Evolutionary conservation across 1,140 invertebrate species (phyloP).

Genomic region (Globodera rostochiensis): DNA sequence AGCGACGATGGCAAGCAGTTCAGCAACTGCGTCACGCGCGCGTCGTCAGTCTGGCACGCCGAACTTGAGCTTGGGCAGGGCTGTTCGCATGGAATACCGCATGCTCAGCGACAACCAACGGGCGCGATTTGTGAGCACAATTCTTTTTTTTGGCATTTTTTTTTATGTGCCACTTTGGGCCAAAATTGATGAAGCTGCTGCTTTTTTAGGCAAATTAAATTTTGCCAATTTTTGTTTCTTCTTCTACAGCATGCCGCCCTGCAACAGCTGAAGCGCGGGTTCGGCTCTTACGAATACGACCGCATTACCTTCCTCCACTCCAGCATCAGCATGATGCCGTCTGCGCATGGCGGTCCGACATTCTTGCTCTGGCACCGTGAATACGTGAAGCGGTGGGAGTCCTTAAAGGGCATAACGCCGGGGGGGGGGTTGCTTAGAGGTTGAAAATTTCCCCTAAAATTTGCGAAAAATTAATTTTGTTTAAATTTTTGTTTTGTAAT

Average conservation of each 20-base stretch:
- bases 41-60: neutral
- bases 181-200: too few species aligned
- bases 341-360: slow-evolving; percentile 55
- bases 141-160: too few species aligned
- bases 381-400: slow-evolving; percentile 21
- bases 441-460: neutral
- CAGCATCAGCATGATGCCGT: neutral
- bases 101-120: slow-evolving; percentile 9
- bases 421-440: neutral
- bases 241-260: neutral
- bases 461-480: neutral
- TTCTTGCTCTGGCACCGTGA: slow-evolving; percentile 60
- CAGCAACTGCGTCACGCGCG: neutral
- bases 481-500: neutral
- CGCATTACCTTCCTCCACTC: neutral
- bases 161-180: too few species aligned
- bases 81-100: slow-evolving; percentile 5
- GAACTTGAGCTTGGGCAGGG: neutral
- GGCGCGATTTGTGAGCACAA: neutral
- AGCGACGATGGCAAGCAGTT: too few species aligned
- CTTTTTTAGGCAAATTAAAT: too few species aligned
- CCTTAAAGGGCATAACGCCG: neutral
- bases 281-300: neutral
- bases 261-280: neutral
- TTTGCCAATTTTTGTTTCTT: neutral